phyloP scores from a whole-genome alignment of 30 jellyfish, hydroid and myxozoan genomes.

The Pelagia noctiluca region DNA sequence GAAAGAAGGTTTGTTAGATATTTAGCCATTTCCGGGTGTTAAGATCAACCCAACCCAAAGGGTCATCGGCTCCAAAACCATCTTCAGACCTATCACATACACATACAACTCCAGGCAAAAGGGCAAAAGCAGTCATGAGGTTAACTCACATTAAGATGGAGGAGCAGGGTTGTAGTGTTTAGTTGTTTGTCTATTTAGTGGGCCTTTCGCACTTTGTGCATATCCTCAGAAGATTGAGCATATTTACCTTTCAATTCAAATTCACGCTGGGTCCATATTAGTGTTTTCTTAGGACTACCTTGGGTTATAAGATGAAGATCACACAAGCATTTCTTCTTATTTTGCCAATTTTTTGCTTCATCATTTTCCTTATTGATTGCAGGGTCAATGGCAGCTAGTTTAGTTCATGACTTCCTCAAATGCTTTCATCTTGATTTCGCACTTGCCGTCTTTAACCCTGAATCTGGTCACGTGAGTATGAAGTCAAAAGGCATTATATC shows the following conservation, averaged over 20 bases:
- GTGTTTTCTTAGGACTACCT: not conserved
- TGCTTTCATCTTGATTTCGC: slow-evolving; percentile 89
- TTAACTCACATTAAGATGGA: too few species aligned
- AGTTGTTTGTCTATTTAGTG: too few species aligned
- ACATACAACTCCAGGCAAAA: too few species aligned
- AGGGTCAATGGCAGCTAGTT: slow-evolving; percentile 78
- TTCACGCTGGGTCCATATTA: not conserved
- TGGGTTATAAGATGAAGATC: too few species aligned
- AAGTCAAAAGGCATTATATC: too few species aligned
- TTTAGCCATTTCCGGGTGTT: too few species aligned
- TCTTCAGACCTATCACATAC: not conserved
- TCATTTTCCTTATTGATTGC: not conserved
- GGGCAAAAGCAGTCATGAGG: too few species aligned
- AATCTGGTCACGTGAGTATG: slow-evolving; percentile 58
- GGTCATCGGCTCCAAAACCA: too few species aligned
- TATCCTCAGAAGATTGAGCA: not conserved
- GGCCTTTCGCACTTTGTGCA: too few species aligned
- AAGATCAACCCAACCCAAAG: too few species aligned
- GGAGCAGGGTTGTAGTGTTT: too few species aligned
- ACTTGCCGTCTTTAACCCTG: slow-evolving; percentile 93
- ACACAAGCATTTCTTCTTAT: too few species aligned
- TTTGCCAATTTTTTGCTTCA: not conserved
- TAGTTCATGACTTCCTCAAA: slow-evolving; percentile 79
- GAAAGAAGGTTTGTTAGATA: slow-evolving; percentile 87
- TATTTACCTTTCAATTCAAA: not conserved